Evolutionary conservation across 1,140 invertebrate species (phyloP), one percentile per base, ranked within the genome.

Genomic region (Euura lappo): DNA sequence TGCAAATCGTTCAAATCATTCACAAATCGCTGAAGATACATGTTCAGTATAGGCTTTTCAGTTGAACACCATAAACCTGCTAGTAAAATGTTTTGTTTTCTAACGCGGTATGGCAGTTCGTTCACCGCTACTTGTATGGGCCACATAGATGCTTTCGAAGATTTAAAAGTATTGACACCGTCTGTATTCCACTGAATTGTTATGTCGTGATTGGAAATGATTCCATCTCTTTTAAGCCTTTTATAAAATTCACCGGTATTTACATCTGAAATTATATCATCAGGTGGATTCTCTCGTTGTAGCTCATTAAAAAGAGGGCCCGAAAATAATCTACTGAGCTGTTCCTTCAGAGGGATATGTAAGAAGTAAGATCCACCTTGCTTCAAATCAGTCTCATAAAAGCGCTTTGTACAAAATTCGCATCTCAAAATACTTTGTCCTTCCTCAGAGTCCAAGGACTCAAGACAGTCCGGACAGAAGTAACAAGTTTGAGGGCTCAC

Each of bases 141-240:
- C 46, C 51, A 65, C 45, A 71, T 44, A n/a, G 46, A 65, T 28
- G 69, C 44, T 65, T 75, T 76, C 8, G 78, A 76, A 42, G 74
- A 74, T 65, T 75, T 77, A 13, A 77, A 77, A 43, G 73, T 68
- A 44, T 75, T 72, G 2, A 78, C 74, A 11, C 77, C 75, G 69
- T 78, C 75, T 5, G 75, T 72, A 42, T 75, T 77, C 71, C 73
- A 78, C 45, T 78, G 77, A n/a, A 78, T 69, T 7, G 73, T 75
- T 46, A 78, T 75, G 47, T 72, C 71, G 44, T 65, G 42, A 6
- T 66, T 66, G 45, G 5, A n/a, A 13, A 71, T 71, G 6, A 65
- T 11, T 44, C 51, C 43, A 65, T 71, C 8, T 65, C 44, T 5
- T 42, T 42, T 44, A 6, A 71, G 45, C 44, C 2, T 65, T 51